Percentiles rank a stretch among this genome's conserved stretches.
Conservation (phyloP, 1,140 invertebrate genomes). For the Acyrthosiphon pisum region DNA sequence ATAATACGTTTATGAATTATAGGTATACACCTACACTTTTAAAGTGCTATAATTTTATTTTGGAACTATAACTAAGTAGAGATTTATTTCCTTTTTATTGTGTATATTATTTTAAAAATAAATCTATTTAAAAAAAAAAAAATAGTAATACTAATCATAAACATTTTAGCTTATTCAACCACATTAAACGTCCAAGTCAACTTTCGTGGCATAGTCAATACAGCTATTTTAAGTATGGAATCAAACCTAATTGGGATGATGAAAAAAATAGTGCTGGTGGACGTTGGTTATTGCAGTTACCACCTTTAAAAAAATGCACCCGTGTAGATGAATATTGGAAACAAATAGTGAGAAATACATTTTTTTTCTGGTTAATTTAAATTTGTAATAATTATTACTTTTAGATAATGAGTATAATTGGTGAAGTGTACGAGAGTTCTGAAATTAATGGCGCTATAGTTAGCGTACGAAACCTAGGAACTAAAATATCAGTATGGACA, state of each 20-base stretch:
- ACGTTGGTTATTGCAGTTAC: conserved; percentile 91
- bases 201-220: conserved; percentile 90
- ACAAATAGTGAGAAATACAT: conserved; percentile 80
- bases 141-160: neutral
- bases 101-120: too few species aligned
- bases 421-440: conserved; percentile 92
- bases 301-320: conserved; percentile 79
- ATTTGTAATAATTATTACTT: conserved; percentile 61
- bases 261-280: conserved; percentile 88
- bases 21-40: too few species aligned
- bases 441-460: conserved; percentile 96
- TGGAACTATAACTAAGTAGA: too few species aligned
- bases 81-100: too few species aligned
- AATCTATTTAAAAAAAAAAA: too few species aligned
- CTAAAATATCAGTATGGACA: conserved; percentile 97
- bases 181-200: conserved; percentile 92
- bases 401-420: conserved; percentile 92
- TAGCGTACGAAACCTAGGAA: conserved; percentile 87
- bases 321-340: conserved; percentile 94
- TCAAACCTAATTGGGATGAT: conserved; percentile 99
- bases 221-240: conserved; percentile 94
- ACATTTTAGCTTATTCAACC: conserved; percentile 83
- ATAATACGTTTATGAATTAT: too few species aligned
- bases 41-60: too few species aligned
- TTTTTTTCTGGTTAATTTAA: neutral